Percentiles rank a stretch among this genome's conserved stretches.
Conservation (phyloP, 2,113 vertebrate genomes). For the Bufo bufo region DNA sequence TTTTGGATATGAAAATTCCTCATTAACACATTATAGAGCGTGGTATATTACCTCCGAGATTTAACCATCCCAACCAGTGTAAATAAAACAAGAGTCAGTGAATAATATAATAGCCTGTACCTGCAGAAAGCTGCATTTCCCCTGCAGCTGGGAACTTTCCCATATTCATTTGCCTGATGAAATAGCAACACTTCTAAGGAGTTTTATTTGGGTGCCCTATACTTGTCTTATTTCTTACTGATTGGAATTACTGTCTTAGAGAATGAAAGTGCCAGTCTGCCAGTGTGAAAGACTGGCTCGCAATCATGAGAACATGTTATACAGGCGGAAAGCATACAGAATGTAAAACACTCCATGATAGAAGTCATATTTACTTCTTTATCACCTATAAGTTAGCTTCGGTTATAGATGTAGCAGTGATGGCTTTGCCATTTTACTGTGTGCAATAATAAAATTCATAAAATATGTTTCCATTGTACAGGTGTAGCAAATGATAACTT, state of each 20-base stretch:
- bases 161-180: slow-evolving; percentile 4
- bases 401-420: not conserved
- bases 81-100: slow-evolving; percentile 31
- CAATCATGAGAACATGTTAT: slow-evolving; percentile 1
- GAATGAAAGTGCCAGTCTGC: slow-evolving; percentile 16
- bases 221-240: not conserved
- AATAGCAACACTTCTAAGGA: slow-evolving; percentile 18
- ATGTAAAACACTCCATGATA: not conserved
- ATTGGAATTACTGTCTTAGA: not conserved
- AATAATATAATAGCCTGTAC: slow-evolving; percentile 40
- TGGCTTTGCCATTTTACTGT: not conserved
- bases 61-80: slow-evolving; percentile 22
- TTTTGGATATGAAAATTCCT: not conserved
- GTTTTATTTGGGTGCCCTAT: not conserved
- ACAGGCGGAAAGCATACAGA: not conserved
- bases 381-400: not conserved
- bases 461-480: not conserved
- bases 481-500: too few relatives aligned
- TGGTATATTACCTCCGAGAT: slow-evolving; percentile 27
- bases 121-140: slow-evolving; percentile 30
- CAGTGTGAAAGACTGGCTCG: slow-evolving; percentile 12
- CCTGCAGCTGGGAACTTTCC: slow-evolving; percentile 17
- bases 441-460: not conserved
- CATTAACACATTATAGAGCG: slow-evolving; percentile 18
- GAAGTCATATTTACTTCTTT: not conserved